A percentile compares a stretch with the other conserved stretches of the same genome.
Evolutionary conservation across 2,888 invertebrate species (phyloP).

Genomic region (Andricus curvator): DNA sequence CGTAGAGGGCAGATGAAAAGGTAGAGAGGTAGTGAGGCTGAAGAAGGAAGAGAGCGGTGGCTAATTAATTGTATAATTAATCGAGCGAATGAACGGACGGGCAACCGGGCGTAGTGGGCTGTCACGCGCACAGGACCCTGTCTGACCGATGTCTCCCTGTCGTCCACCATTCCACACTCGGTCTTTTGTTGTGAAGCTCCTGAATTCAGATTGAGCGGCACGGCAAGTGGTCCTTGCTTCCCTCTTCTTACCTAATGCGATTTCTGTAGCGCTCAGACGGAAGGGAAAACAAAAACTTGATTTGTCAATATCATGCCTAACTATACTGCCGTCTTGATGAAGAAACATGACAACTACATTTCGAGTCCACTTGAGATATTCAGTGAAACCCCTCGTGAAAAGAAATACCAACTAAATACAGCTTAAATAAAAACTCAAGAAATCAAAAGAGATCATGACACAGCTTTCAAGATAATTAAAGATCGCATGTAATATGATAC

Average conservation of each 20-base stretch:
- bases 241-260: slow-evolving; percentile 11
- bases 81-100: slow-evolving; percentile 62
- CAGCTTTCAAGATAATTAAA: too few species aligned
- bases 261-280: slow-evolving; percentile 9
- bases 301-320: slow-evolving; percentile 16
- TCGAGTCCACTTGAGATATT: too few species aligned
- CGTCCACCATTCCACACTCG: slow-evolving; percentile 52
- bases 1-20: slow-evolving; percentile 24
- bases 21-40: slow-evolving; percentile 31
- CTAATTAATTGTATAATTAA: slow-evolving; percentile 68
- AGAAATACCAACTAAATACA: too few species aligned
- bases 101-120: slow-evolving; percentile 60
- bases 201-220: slow-evolving; percentile 46
- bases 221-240: slow-evolving; percentile 20
- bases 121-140: slow-evolving; percentile 61
- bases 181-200: slow-evolving; percentile 58
- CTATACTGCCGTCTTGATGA: too few species aligned
- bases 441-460: too few species aligned
- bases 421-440: too few species aligned
- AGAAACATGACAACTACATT: too few species aligned
- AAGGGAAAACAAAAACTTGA: neutral
- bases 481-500: too few species aligned
- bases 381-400: too few species aligned
- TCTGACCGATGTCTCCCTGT: slow-evolving; percentile 65
- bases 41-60: slow-evolving; percentile 54